A percentile compares a stretch with the other conserved stretches of the same genome.
These are phyloP conservation scores for Lepidocyrtinus sp. DNA, from an alignment of 2,888 invertebrate species.

Conservation along the genomic window DNA sequence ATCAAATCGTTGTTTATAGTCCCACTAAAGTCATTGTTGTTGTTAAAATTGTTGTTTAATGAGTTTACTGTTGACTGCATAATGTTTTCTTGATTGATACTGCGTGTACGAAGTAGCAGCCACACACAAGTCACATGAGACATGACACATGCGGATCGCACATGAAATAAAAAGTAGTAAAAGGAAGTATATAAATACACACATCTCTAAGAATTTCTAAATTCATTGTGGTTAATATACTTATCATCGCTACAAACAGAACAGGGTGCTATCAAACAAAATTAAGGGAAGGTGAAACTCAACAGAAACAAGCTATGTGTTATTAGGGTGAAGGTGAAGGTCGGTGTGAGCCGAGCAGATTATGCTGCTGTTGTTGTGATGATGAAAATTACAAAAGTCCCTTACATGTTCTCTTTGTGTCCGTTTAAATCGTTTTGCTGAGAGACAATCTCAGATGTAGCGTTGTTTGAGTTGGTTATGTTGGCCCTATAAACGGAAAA, in stretches of 20 bases:
- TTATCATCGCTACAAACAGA: too few relatives aligned
- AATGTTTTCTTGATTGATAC: slow-evolving; percentile 56
- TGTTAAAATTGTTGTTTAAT: slow-evolving; percentile 65
- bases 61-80: slow-evolving; percentile 62
- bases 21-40: slow-evolving; percentile 62
- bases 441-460: slow-evolving; percentile 41
- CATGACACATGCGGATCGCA: slow-evolving; percentile 14
- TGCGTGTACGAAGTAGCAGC: slow-evolving; percentile 6
- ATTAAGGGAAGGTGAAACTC: too few relatives aligned
- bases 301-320: too few relatives aligned
- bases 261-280: too few relatives aligned
- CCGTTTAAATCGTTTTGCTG: slow-evolving; percentile 57
- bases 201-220: too few relatives aligned
- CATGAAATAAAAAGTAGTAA: slow-evolving; percentile 26
- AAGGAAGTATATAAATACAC: background rate
- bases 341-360: background rate
- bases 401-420: slow-evolving; percentile 64
- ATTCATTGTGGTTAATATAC: too few relatives aligned
- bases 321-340: slow-evolving; percentile 1
- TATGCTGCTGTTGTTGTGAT: too few relatives aligned
- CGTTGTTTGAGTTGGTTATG: slow-evolving; percentile 50
- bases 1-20: slow-evolving; percentile 28
- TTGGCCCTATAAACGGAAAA: slow-evolving; percentile 42
- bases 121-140: background rate
- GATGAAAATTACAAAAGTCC: too few relatives aligned